Percentiles rank a stretch among this genome's conserved stretches.
Evolutionary conservation across 2,113 vertebrate species (phyloP).

Genomic region (Rhinolophus ferrumequinum): DNA sequence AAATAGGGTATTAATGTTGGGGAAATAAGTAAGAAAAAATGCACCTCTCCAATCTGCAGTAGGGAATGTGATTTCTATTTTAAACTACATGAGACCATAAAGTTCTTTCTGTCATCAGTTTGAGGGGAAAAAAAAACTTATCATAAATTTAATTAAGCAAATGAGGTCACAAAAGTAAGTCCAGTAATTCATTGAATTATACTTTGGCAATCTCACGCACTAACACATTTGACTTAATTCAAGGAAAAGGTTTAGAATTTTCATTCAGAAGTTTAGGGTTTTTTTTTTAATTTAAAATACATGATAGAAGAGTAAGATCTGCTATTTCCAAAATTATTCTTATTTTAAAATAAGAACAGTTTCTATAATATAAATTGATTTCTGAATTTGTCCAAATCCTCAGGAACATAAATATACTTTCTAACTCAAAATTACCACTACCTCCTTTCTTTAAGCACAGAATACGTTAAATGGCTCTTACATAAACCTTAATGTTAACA

Average conservation of each 20-base stretch:
- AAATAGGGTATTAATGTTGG: neutral
- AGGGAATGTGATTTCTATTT: neutral
- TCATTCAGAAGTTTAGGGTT: neutral
- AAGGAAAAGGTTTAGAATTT: neutral
- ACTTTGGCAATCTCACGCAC: neutral
- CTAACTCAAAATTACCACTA: neutral
- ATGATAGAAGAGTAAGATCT: neutral
- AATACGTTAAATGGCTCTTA: neutral
- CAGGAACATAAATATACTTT: neutral
- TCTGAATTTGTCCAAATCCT: slow-evolving; percentile 3
- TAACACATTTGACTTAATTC: neutral
- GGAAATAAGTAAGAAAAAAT: neutral
- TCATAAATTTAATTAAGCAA: slow-evolving; percentile 39
- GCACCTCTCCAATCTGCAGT: neutral
- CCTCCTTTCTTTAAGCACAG: neutral
- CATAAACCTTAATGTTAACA: neutral
- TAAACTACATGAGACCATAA: neutral
- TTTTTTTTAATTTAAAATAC: neutral
- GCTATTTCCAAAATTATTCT: neutral
- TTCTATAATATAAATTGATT: neutral
- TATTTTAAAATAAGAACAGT: neutral
- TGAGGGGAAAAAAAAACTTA: neutral
- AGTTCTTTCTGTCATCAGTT: neutral
- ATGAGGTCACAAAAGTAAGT: neutral
- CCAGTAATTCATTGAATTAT: neutral